Percentiles rank a stretch among this genome's conserved stretches.
Conservation (phyloP, 2,888 invertebrate species). For the Linnaemya tessellans region DNA sequence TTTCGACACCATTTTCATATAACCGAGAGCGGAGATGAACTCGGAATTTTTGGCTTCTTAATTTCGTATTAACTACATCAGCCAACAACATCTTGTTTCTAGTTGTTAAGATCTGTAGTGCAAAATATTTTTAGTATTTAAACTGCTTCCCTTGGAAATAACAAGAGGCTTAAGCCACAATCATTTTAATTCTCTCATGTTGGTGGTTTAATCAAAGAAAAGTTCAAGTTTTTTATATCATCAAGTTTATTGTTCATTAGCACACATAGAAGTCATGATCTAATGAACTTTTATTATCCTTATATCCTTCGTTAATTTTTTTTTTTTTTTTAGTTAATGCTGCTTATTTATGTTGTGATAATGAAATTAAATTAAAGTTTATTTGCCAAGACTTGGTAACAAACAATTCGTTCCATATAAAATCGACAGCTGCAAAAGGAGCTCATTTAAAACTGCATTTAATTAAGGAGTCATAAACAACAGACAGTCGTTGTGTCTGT, state of each 20-base stretch:
- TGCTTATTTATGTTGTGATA: slow-evolving; percentile 41
- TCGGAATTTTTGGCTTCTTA: no score
- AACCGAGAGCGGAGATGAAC: no score
- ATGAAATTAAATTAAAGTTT: slow-evolving; percentile 37
- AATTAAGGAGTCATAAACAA: slow-evolving; percentile 7
- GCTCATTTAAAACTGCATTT: slow-evolving; percentile 31
- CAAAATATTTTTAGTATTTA: neutral
- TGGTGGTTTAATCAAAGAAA: neutral
- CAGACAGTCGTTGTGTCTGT: neutral
- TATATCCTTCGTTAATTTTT: slow-evolving; percentile 27
- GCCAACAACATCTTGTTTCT: no score
- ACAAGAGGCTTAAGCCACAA: neutral
- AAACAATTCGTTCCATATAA: neutral
- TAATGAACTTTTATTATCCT: slow-evolving; percentile 65
- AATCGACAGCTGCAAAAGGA: slow-evolving; percentile 46
- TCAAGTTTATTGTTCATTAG: slow-evolving; percentile 53
- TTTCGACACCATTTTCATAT: no score
- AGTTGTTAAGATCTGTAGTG: neutral
- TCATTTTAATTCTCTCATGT: neutral
- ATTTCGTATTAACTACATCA: no score
- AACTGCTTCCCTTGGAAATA: no score
- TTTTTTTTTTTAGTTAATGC: no score
- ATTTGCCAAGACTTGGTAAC: neutral
- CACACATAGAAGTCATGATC: slow-evolving; percentile 52
- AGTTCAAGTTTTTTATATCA: slow-evolving; percentile 41